Base-by-base conservation (phyloP, 1,140 invertebrate species). In the Anagrus nilaparvatae region DNA sequence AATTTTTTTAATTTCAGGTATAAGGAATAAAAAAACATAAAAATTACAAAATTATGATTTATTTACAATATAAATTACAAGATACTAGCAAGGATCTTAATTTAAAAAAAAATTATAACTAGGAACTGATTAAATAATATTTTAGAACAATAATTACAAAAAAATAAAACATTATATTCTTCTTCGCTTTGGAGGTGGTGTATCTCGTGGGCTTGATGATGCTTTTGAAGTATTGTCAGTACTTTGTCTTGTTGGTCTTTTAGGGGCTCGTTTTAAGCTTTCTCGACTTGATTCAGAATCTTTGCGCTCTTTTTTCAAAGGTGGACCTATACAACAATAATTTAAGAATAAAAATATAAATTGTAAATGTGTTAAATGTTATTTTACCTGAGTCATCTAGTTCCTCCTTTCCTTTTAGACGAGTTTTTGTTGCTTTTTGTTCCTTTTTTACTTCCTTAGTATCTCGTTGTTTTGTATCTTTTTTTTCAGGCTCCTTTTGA, bases 221-320 rank as follows among this genome's bases (percentile, higher is more conserved):
- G 62, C 54, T 53, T 67, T 69, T 10, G 56, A 58, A 9, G 60
- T 51, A 39, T 56, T 66, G 38, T 69, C 66, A 13, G 57, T 53
- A 28, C 65, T 69, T 50, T 69, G 66, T 40, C 66, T 60, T 1
- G 66, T 69, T 31, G 66, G 65, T 44, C 66, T 56, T 48, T 69
- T 69, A 8, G 58, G 54, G 5, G 58, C 59, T 48, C 65, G 48
- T 28, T 69, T 69, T 8, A 58, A 48, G 3, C 53, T 53, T 47
- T 69, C 66, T 12, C 66, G 55, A 44, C 52, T 60, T 8, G 61
- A 54, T 21, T 67, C 66, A 0, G 59, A 67, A 50, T 69, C 66
- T 33, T 65, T 67, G 3, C 66, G 56, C 42, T 69, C 66, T 43
- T 67, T 69, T 40, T 67, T 69, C 5, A 52, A 33, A 41, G 51